Evolutionary conservation across 2,797 vertebrate genomes (phyloP).

Genomic region (Ataeniobius toweri): DNA sequence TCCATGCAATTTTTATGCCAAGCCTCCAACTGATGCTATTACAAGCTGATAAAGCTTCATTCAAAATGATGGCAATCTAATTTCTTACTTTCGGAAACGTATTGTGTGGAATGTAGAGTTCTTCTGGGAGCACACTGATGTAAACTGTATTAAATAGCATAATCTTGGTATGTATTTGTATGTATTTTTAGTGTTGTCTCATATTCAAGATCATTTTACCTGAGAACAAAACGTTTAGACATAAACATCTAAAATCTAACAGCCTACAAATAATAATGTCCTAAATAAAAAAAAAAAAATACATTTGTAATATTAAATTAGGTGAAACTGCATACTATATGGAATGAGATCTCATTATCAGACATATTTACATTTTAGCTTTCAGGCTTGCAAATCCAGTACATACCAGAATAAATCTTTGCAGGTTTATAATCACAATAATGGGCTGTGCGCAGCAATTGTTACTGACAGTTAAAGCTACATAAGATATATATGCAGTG

Average conservation of each 20-base stretch:
- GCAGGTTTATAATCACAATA: neutral
- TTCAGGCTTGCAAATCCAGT: neutral
- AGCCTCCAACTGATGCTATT: conserved; percentile 21
- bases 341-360: neutral
- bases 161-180: conserved; percentile 3
- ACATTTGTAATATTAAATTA: neutral
- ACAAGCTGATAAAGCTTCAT: conserved; percentile 46
- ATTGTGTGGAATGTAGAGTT: neutral
- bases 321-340: neutral
- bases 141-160: neutral
- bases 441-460: neutral
- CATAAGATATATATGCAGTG: too few species aligned
- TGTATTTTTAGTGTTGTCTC: neutral
- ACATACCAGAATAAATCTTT: neutral
- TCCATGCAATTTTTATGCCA: conserved; percentile 32
- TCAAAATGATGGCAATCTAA: conserved; percentile 59
- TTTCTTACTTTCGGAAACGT: conserved; percentile 25
- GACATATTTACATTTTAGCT: neutral
- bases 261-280: too few species aligned
- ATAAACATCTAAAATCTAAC: neutral
- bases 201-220: neutral
- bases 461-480: neutral
- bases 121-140: neutral
- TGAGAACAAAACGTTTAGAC: neutral
- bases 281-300: neutral